These are phyloP conservation scores for Trachurus trachurus DNA, from an alignment of 2,797 vertebrate genomes.

Conservation along the genomic window DNA sequence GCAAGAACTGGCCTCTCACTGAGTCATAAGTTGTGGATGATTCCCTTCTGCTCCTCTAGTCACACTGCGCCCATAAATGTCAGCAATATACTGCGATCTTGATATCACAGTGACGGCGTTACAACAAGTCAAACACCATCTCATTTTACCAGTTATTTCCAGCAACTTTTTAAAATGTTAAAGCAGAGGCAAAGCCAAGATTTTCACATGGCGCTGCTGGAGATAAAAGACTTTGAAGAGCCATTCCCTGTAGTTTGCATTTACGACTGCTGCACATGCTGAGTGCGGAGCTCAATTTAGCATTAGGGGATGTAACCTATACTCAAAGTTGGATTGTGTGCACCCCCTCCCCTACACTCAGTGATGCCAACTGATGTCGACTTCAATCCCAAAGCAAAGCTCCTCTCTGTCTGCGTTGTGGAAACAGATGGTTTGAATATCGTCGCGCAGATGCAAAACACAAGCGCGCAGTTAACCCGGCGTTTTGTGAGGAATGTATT, in stretches of 20 bases:
- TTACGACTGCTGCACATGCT: slow-evolving; percentile 19
- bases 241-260: slow-evolving; percentile 1
- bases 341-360: neutral
- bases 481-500: slow-evolving; percentile 45
- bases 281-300: slow-evolving; percentile 35
- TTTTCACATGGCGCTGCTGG: slow-evolving; percentile 1
- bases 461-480: slow-evolving; percentile 40
- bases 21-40: slow-evolving; percentile 34
- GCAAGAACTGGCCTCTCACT: slow-evolving; percentile 48
- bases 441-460: slow-evolving; percentile 49
- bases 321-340: slow-evolving; percentile 23
- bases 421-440: slow-evolving; percentile 65
- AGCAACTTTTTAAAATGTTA: neutral
- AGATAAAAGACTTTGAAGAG: neutral
- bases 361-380: slow-evolving; percentile 23
- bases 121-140: neutral
- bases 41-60: slow-evolving; percentile 50
- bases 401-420: slow-evolving; percentile 37
- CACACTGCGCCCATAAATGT: slow-evolving; percentile 33
- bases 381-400: slow-evolving; percentile 44
- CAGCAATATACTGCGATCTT: slow-evolving; percentile 6
- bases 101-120: slow-evolving; percentile 5
- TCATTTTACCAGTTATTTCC: neutral
- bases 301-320: slow-evolving; percentile 30
- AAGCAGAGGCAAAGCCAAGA: neutral